These are phyloP conservation scores for Syrphus vitripennis DNA, from an alignment of 2,888 invertebrate genomes.

Conservation along the genomic window DNA sequence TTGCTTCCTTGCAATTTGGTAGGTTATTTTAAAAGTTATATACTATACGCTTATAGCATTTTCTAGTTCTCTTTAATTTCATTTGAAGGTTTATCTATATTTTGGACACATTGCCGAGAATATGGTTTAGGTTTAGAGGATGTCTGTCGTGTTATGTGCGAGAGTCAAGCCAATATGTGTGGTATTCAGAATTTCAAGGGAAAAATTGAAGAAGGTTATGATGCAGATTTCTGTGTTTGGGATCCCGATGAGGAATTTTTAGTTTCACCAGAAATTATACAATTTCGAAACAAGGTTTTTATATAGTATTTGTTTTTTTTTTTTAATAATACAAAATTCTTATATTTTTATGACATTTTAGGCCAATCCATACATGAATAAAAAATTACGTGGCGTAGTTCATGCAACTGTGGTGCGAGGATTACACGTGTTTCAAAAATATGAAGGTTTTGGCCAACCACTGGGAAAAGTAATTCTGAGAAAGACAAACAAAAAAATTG, in stretches of 20 bases:
- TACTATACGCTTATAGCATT: too few relatives aligned
- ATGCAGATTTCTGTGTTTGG: conserved; percentile 89
- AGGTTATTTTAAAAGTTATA: conserved; percentile 36
- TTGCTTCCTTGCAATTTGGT: conserved; percentile 88
- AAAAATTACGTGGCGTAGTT: conserved; percentile 84
- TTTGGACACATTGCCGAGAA: conserved; percentile 85
- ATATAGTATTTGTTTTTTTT: too few relatives aligned
- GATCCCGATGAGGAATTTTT: conserved; percentile 84
- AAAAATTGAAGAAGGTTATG: conserved; percentile 84
- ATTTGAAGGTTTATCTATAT: conserved; percentile 84
- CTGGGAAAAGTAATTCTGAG: conserved; percentile 79
- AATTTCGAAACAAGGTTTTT: conserved; percentile 87
- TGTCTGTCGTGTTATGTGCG: conserved; percentile 84
- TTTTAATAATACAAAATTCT: background rate
- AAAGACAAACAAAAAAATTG: conserved; percentile 77
- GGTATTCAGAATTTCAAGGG: conserved; percentile 85
- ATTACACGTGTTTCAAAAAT: conserved; percentile 83
- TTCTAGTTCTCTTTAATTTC: background rate
- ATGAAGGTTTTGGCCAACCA: conserved; percentile 79
- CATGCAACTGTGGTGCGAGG: conserved; percentile 86
- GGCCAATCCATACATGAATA: conserved; percentile 86
- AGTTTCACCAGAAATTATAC: conserved; percentile 83
- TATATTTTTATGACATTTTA: conserved; percentile 77
- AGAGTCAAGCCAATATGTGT: conserved; percentile 84
- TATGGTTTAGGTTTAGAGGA: conserved; percentile 83